Base-by-base conservation (phyloP, 2,113 vertebrate species). In the Tetrax tetrax region DNA sequence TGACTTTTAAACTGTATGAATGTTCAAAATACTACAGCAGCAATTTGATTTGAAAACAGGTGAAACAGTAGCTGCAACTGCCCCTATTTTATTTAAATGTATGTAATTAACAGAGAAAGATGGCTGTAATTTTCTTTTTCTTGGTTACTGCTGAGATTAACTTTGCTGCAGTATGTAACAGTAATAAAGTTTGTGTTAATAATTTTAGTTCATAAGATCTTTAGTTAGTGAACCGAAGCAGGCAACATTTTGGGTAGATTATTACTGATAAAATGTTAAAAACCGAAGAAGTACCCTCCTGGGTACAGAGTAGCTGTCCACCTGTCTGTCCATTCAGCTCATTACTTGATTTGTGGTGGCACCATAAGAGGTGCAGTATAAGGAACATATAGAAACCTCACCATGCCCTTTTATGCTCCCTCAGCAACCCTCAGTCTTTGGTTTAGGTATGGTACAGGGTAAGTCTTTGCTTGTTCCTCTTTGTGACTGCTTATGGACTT, bases 291-390 rank as follows among this genome's bases (percentile, higher is more conserved):
- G 5, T 21, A 16, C 54, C 3, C 7, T 31, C 4, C 9, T 15
- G 29, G 23, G 10, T 1, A 41, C 37, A 43, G 50, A 41, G 68
- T 11, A 48, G n/a, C n/a, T 37, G 21, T 15, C 59, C 10, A 8
- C 28, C 53, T 14, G 13, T n/a, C 53, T 21, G 20, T 24, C 38
- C 35, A 31, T 43, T 25, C 21, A 45, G 24, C 63, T 59, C 31
- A 3, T 12, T n/a, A 1, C 12, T 37, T 50, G 12, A 5, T 43
- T 37, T 43, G 6, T 24, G 0, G 0, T 17, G 31, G 22, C 19
- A 10, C 53, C 2, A 0, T 31, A 22, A 7, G 31, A 59, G 14
- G 4, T 0, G 2, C 0, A 0, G 2, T 6, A 0, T 24, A 15
- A 61, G 56, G 54, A 78, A 50, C 6, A 51, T 14, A 7, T 56